Base-by-base conservation (phyloP, 2,113 vertebrate genomes). In the Platanista minor region DNA sequence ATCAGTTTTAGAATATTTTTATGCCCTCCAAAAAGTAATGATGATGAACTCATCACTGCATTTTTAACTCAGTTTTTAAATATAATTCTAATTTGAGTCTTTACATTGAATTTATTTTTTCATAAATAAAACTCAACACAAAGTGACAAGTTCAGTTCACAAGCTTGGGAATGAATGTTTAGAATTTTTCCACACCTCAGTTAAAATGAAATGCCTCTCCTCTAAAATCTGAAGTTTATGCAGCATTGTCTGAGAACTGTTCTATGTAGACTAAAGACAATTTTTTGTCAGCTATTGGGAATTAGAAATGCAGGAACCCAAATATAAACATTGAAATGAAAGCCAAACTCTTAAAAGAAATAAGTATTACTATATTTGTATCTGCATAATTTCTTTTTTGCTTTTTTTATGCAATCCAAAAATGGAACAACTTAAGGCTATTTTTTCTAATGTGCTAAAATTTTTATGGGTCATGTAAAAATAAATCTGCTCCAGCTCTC, bases 401-500 rank as follows among this genome's bases (percentile, higher is more conserved):
- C 78, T 94, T 96, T 81, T 69, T 31, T 93, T 57, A 46, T 69
- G 57, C n/a, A 90, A 86, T 95, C 41, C 46, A 78, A 94, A 95
- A 97, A 82, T 97, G 61, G 25, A 97, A 94, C 43, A 88, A 69
- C 18, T 86, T 94, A 43, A 93, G 64, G 33, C 61, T 77, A 46
- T 95, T 97, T 94, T 87, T 94, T 75, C 3, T 88, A 96, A 93
- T 91, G 74, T 94, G 85, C 36, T 88, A 89, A 93, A 94, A 71
- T 66, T 90, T 94, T 97, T 96, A 89, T 93, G 77, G 64, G 67
- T 13, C 31, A 49, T 94, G 41, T 91, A 95, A 91, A 96, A 96
- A 94, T 86, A 92, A 97, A 96, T 96, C 64, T 25, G 15, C 88
- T 96, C 59, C 85, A 92, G 62, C 93, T 95, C 69, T 97, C 86